Percentiles rank a stretch among this genome's conserved stretches.
phyloP scores from a whole-genome alignment of 2,113 vertebrate genomes.

The Menura novaehollandiae region DNA sequence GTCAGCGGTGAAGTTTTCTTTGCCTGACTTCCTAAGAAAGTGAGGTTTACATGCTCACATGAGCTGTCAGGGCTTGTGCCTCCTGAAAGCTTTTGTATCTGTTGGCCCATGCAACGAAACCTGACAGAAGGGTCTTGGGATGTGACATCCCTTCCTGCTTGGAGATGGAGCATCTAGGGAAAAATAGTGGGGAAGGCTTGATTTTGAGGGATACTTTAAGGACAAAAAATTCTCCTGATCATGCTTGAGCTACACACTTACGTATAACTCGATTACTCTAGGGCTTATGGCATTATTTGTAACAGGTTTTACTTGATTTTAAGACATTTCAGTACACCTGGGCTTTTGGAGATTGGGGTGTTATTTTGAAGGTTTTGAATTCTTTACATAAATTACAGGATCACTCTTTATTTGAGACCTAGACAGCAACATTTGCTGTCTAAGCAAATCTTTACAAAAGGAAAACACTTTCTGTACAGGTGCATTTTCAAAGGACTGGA shows the following conservation, averaged over 20 bases:
- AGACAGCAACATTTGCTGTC: not conserved
- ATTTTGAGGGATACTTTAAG: not conserved
- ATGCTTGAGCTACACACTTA: not conserved
- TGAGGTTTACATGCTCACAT: not conserved
- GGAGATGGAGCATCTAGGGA: fast-evolving
- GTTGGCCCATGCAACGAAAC: not conserved
- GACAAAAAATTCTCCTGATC: not conserved
- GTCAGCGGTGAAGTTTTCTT: not conserved
- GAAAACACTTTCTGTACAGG: not conserved
- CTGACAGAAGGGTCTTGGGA: not conserved
- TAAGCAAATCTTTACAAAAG: not conserved
- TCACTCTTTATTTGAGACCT: not conserved
- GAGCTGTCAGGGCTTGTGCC: not conserved
- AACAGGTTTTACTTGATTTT: not conserved
- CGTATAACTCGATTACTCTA: not conserved
- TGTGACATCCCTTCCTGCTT: not conserved
- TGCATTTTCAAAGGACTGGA: not conserved
- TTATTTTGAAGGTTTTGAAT: not conserved
- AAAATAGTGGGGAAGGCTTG: not conserved
- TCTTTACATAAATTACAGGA: not conserved
- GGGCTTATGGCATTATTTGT: not conserved
- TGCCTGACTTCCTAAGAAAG: not conserved
- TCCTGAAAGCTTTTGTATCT: not conserved
- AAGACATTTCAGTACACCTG: not conserved
- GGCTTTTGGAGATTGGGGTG: not conserved